Base-by-base conservation (phyloP, 2,113 vertebrate genomes). In the Tupaia chinensis region DNA sequence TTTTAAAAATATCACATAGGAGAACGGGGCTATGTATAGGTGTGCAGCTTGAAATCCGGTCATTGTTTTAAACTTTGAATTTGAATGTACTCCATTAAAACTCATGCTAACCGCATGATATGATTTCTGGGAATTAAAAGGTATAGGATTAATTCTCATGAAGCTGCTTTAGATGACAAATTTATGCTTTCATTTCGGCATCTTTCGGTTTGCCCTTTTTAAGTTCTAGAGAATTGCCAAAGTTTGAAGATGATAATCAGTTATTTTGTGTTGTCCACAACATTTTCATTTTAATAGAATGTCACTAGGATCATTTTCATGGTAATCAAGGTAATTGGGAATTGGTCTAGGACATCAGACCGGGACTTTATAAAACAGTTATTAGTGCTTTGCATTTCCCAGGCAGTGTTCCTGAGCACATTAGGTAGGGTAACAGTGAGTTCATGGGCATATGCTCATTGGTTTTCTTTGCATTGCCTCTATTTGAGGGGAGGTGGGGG, bases 361-460 rank as follows among this genome's bases (percentile, higher is more conserved):
- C 3, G 63, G 90, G 69, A 85, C 34, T 95, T 84, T 53, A 19
- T 44, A 91, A 89, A 81, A 53, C 53, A 90, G 84, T 81, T 90
- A 23, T 73, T 93, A 73, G 79, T 82, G 69, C 88, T 79, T 89
- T 69, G 29, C 61, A 8, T 94, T 95, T 90, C 20, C 58, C 34
- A 79, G 84, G 68, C 87, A 91, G 94, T 88, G 93, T 97, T 97
- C 79, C 89, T 78, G 77, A 74, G 78, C 0, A 0, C 63, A 54
- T 96, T 74, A 87, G 96, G 96, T 69, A 86, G 79, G 82, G 86
- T 66, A 96, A 94, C 44, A 60, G 83, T 92, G 92, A 94, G 93
- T 97, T 94, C 81, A 54, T 72, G 74, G 74, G 74, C 68, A 85
- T 74, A 11, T 86, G 94, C 96, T 97, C 92, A 97, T 96, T 98